Base-by-base conservation (phyloP, 2,888 invertebrate genomes). In the Drosophila multiciliata region DNA sequence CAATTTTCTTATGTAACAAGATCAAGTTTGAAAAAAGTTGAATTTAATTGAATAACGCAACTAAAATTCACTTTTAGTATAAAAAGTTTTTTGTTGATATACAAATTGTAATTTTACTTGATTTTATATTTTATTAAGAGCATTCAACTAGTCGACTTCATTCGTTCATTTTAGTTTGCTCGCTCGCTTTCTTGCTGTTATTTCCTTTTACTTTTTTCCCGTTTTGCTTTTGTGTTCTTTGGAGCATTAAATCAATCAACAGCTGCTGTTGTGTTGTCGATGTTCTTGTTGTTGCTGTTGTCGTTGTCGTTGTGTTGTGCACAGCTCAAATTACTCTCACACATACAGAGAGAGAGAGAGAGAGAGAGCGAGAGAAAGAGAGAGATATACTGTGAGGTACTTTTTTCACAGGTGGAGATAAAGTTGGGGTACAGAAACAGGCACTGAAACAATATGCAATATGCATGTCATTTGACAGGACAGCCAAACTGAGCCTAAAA, bases 171-270 rank as follows among this genome's bases (percentile, higher is more conserved):
- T 49, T 49, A 12, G n/a, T 26, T 26, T n/a, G 17, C 6, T 26
- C n/a, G 26, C 3, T n/a, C 11, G 23, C 26, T 35, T 67, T 70
- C 57, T 70, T 45, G 29, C 42, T 23, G 53, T 38, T 60, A 54
- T 63, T 72, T 55, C 61, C 63, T 64, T 80, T 80, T 71, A 40
- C 55, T 64, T 66, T 45, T 59, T 66, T 55, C 53, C 48, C 48
- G 50, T 58, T 70, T 73, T 65, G 40, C 53, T 63, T 66, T 79
- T 66, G 66, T 74, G 84, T 73, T 68, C 75, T 62, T 55, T 75
- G 77, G 69, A 67, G 86, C 88, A 76, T 82, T 70, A 87, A 84
- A 82, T 85, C 86, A 81, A 81, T 83, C 83, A 88, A 81, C 85
- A 85, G 86, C 88, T 85, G 88, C 59, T 62, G 75, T 26, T 59